Evolutionary conservation across 2,888 invertebrate genomes (phyloP), one percentile per base, ranked within the genome.

Genomic region (Ophion ellenae): DNA sequence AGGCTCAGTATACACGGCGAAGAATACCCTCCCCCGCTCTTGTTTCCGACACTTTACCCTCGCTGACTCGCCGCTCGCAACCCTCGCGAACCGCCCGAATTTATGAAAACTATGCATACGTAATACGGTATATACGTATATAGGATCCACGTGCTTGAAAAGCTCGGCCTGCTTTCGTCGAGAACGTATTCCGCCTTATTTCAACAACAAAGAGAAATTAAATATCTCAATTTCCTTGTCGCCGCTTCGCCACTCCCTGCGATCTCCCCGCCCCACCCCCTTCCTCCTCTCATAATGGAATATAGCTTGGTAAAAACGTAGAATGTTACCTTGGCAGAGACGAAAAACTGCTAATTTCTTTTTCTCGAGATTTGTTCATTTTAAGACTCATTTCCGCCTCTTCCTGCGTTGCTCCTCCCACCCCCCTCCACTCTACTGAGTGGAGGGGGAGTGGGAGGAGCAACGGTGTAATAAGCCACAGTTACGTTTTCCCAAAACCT

Each of bases 31-130:
- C 53, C 71, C 53, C 71, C 24, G 47, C 20, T 24, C 11, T 40
- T 63, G 17, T 70, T 70, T 79, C 59, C 45, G 53, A 59, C 63
- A 7, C 47, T 81, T 81, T 73, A 36, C 24, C 70, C 74, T 57
- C 63, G 10, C 61, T 73, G 47, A 79, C 71, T 76, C 57, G 61
- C 74, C 28, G 61, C 67, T 73, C 64, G 20, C 71, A 77, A 78
- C 66, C 75, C 64, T 81, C 86, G 74, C 81, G 71, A 86, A 74
- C 77, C 71, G 80, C 79, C 67, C 59, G 66, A 87, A 88, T 88
- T 88, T 87, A 88, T 86, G 86, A 84, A 17, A 87, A 86, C 88
- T 85, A 88, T 88, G 88, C 86, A 88, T 88, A 88, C 86, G 85
- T 87, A 88, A 88, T 88, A 75, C 85, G 14, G 17, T 75, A 82